Evolutionary conservation across 1,140 invertebrate species (phyloP), one percentile per base, ranked within the genome.

Genomic region (Papilio glaucus): DNA sequence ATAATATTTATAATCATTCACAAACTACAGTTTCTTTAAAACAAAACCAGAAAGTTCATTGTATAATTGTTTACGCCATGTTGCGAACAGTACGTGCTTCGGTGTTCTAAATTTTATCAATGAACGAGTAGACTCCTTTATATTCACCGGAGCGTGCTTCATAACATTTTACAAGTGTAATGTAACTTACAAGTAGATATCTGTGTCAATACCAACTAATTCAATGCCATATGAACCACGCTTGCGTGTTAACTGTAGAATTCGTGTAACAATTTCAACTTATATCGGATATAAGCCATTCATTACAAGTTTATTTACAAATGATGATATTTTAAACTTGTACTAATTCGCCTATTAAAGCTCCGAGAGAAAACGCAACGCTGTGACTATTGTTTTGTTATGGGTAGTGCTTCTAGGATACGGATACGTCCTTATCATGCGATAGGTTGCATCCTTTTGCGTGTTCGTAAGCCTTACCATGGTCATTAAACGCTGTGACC

Each of bases 131-230:
- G 49, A 24, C 49, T 26, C 49, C 49, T 57, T 57, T 24, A 57
- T 57, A 65, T 65, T 65, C 33, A 65, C 37, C 15, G 29, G 9
- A 38, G 29, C 62, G 62, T 39, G 29, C 9, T 65, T 21, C 13
- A 37, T 63, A 39, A 39, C 33, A 37, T 65, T 65, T 41, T 39
- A 33, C 26, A 62, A 65, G 37, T 65, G 33, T 37, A 62, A 62
- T 62, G 60, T 37, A 33, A 37, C 45, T 7, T n/a, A 33, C 24
- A 62, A 29, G 60, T 62, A 13, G 26, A 33, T 61, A 65, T 41
- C 33, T 37, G 15, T 41, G 62, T 62, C 62, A 41, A 39, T 65
- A 41, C 37, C 37, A 65, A 65, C 15, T 38, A 65, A 61, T 61
- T 24, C 29, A 65, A 39, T 65, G 37, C 7, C 33, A 65, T 39